phyloP scores from a whole-genome alignment of 2,113 vertebrate species.

The Etheostoma spectabile region DNA sequence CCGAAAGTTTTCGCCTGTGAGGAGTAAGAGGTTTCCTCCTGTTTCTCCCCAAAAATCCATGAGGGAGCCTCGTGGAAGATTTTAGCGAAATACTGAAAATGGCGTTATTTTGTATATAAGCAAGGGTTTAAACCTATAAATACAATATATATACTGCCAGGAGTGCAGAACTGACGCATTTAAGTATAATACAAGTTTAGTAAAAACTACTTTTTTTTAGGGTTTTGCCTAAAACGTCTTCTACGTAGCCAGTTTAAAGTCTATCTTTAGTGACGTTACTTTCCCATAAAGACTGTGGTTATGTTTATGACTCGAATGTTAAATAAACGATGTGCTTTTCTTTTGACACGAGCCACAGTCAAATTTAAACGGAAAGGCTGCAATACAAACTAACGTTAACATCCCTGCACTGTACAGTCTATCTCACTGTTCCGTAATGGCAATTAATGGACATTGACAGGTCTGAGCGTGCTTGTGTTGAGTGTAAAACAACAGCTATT shows the following conservation, averaged over 20 bases:
- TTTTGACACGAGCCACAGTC: not conserved
- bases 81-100: not conserved
- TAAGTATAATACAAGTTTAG: not conserved
- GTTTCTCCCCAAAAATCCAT: slow-evolving; percentile 28
- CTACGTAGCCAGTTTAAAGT: not conserved
- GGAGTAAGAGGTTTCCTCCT: not conserved
- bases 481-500: not conserved
- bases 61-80: slow-evolving; percentile 58
- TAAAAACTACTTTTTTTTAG: too few relatives aligned
- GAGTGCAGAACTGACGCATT: not conserved
- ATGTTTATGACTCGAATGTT: not conserved
- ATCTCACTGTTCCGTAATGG: slow-evolving; percentile 13
- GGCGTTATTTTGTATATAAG: not conserved
- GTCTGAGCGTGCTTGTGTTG: slow-evolving; percentile 5
- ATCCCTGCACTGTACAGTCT: not conserved
- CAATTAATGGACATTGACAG: slow-evolving; percentile 32
- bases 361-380: not conserved
- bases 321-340: not conserved
- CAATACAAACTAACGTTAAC: not conserved
- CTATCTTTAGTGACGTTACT: not conserved
- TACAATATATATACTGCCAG: not conserved
- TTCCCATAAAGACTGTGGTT: not conserved
- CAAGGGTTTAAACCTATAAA: too few relatives aligned
- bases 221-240: not conserved
- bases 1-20: slow-evolving; percentile 20